Conservation (phyloP, 2,888 invertebrate genomes). For the Synanthedon formicaeformis region DNA sequence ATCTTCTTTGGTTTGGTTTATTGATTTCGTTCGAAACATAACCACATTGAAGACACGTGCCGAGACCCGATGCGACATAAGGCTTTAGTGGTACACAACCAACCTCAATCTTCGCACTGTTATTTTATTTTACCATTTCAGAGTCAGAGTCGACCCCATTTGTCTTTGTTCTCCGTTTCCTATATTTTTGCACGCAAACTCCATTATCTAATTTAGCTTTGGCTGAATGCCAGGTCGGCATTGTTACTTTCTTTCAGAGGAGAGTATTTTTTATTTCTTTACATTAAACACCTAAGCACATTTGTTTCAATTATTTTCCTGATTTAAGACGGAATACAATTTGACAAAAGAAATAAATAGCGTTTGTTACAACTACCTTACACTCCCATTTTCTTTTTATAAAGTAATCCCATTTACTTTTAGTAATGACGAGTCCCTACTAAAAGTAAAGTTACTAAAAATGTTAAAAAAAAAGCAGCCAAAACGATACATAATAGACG, state of each 20-base stretch:
- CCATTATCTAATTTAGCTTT: slow-evolving; percentile 72
- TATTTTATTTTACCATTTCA: slow-evolving; percentile 63
- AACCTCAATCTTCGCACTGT: slow-evolving; percentile 48
- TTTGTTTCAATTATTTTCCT: slow-evolving; percentile 45
- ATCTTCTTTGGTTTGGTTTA: not conserved
- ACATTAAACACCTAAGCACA: slow-evolving; percentile 54
- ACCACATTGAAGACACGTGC: slow-evolving; percentile 30
- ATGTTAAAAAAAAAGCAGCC: too few species aligned
- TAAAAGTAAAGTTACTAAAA: too few species aligned
- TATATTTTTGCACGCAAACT: slow-evolving; percentile 72
- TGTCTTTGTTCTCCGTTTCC: slow-evolving; percentile 70
- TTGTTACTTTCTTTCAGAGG: slow-evolving; percentile 60
- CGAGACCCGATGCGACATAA: slow-evolving; percentile 16
- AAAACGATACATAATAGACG: too few species aligned
- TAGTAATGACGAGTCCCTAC: too few species aligned
- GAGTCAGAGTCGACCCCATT: slow-evolving; percentile 63
- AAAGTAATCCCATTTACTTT: too few species aligned
- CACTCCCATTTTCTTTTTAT: too few species aligned
- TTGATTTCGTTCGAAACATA: slow-evolving; percentile 20
- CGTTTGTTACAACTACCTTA: not conserved
- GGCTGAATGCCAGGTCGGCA: slow-evolving; percentile 66
- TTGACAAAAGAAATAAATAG: not conserved
- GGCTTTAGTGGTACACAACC: slow-evolving; percentile 13
- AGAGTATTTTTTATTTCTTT: slow-evolving; percentile 50
- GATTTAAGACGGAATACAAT: not conserved